These are phyloP conservation scores for Petrocephalus sullivani DNA, from an alignment of 2,797 vertebrate genomes.

Conservation along the genomic window DNA sequence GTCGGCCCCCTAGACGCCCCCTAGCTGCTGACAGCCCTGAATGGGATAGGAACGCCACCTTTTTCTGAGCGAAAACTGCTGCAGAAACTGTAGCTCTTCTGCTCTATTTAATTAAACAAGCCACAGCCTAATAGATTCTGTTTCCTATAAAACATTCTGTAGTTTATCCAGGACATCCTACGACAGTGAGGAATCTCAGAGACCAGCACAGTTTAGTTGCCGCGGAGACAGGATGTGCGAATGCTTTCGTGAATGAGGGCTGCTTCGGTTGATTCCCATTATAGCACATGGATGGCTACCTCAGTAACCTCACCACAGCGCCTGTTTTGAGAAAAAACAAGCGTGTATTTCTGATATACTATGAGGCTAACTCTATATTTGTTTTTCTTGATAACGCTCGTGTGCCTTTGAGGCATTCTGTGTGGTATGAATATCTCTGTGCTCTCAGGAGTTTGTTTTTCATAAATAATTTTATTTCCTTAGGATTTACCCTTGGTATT, in stretches of 20 bases:
- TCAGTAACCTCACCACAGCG: background rate
- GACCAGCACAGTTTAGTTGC: background rate
- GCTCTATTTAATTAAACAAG: background rate
- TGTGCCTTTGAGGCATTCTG: background rate
- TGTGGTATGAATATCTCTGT: background rate
- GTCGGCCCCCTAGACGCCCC: constrained; percentile 18
- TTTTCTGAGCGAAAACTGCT: background rate
- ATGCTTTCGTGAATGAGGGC: background rate
- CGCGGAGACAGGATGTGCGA: background rate
- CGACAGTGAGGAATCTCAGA: background rate
- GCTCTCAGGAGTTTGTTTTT: background rate
- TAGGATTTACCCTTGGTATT: background rate
- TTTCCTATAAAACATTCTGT: background rate
- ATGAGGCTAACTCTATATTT: background rate
- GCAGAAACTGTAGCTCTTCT: background rate
- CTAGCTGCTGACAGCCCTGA: background rate
- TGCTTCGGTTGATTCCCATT: background rate
- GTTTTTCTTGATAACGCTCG: background rate
- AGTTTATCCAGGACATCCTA: background rate
- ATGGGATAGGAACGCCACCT: background rate
- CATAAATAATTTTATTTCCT: background rate
- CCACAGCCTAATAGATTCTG: background rate
- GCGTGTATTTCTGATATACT: background rate
- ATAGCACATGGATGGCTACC: background rate
- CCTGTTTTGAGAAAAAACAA: background rate